Base-by-base conservation (phyloP, 2,797 vertebrate species). In the Betta splendens region DNA sequence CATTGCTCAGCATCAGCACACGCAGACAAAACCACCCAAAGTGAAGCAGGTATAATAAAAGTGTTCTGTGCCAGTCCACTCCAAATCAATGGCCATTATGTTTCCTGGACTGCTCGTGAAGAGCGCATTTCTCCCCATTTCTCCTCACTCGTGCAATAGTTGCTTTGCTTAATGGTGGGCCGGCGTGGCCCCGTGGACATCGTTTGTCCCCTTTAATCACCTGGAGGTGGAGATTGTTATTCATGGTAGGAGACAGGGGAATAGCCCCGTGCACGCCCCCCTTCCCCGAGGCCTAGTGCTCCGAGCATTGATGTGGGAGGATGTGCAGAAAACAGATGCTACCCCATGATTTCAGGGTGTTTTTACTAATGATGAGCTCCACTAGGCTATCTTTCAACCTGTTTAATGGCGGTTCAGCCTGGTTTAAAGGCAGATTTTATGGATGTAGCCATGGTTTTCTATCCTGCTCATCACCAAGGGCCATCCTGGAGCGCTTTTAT, bases 81-180 rank as follows among this genome's bases (percentile, higher is more conserved):
- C 47, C 17, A 84, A 92, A 94, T 92, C 89, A 91, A 86, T 87
- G 70, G 46, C 70, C 79, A 84, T 91, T 87, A 89, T 80, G 56
- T 83, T 63, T 76, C 65, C 72, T 52, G 69, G 79, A 64, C 62
- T 23, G 61, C 28, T 48, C 72, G 66, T 64, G 69, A 66, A 66
- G 72, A 79, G 75, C 54, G 60, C 23, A 64, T 81, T 74, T 64
- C 53, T 73, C 60, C 56, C 48, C 9, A 0, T 84, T 80, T 83
- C 72, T 55, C 61, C 79, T 72, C 56, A 79, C 62, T 42, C 70
- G 44, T 57, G 81, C 81, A 81, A 66, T 78, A 84, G 80, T 85
- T 79, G 56, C 80, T 87, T 77, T 88, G 76, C 72, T 89, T 93
- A 91, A 92, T 88, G 87, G 87, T 74, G 74, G 77, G 85, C 66